Evolutionary conservation across 2,113 vertebrate genomes (phyloP).

Genomic region (Caloenas nicobarica): DNA sequence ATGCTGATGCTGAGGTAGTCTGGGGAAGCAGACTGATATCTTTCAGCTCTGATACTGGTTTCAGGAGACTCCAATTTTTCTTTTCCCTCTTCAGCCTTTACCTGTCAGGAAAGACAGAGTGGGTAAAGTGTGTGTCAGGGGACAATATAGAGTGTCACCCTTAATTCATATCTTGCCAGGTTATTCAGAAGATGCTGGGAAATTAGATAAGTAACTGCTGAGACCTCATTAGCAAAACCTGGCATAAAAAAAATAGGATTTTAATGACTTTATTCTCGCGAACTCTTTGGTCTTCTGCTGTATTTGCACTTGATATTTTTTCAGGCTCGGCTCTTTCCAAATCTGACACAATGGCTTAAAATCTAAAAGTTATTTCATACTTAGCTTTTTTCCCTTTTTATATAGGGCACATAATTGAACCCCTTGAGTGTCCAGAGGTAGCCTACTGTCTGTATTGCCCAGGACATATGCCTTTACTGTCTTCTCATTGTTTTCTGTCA

Average conservation of each 20-base stretch:
- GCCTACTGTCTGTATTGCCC: background rate
- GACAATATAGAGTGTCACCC: background rate
- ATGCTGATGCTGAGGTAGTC: slow-evolving; percentile 73
- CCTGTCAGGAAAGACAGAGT: slow-evolving; percentile 10
- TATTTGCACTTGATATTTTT: background rate
- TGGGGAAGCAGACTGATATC: background rate
- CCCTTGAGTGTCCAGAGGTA: background rate
- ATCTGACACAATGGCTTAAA: background rate
- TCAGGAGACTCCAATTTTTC: slow-evolving; percentile 49
- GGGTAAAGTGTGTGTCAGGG: background rate
- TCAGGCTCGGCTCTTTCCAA: background rate
- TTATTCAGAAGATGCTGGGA: background rate
- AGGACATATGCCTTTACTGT: background rate
- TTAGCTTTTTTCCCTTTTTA: background rate
- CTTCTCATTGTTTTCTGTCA: background rate
- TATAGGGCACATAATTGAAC: background rate
- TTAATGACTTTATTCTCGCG: background rate
- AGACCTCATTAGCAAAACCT: background rate
- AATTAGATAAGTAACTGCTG: background rate
- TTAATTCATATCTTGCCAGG: background rate
- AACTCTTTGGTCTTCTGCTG: background rate
- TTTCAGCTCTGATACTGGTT: slow-evolving; percentile 32
- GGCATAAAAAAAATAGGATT: background rate
- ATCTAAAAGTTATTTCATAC: background rate
- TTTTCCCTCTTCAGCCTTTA: slow-evolving; percentile 59